Evolutionary conservation across 2,113 vertebrate species (phyloP), one percentile per base, ranked within the genome.

Genomic region (Indicator maculatus): DNA sequence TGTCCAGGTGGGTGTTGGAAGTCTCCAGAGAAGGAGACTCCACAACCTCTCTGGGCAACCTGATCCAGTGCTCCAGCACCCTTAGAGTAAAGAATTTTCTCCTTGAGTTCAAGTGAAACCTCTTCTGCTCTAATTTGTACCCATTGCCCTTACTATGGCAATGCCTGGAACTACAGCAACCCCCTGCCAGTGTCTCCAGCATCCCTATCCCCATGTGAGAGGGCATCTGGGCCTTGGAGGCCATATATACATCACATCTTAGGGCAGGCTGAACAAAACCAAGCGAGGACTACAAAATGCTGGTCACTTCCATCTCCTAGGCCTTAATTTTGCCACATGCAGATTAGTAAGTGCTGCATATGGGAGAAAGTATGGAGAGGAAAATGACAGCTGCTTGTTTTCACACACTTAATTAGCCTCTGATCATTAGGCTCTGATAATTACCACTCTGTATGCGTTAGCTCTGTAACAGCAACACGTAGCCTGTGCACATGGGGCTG

Each of bases 331-430:
- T 20, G 20, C 16, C 45, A 30, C 59, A 58, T 47, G 65, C 30
- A 82, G 74, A 91, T 81, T 78, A 90, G 44, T 82, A 88, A 94
- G 58, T 9, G 3, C 50, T 86, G 52, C 31, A 28, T 73, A 83
- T 41, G 91, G 90, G 93, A 95, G 96, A 97, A 97, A 96, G 94
- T 93, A 86, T 38, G 89, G 87, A 89, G 89, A 80, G 50, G 6
- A 95, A 91, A 93, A 96, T 75, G 65, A 93, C 84, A 83, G 55
- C 50, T 96, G 56, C 61, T 93, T 39, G 56, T 93, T 93, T 95
- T 74, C 90, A 86, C 63, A 20, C 69, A 65, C 60, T 77, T 95
- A 93, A 86, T 93, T 93, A 95, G 60, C 73, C 39, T 60, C 66
- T 39, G 26, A 58, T 93, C 50, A 86, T 93, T 93, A 95, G 60